Evolutionary conservation across 2,888 invertebrate species (phyloP), one percentile per base, ranked within the genome.

Genomic region (Horisme vitalbata): DNA sequence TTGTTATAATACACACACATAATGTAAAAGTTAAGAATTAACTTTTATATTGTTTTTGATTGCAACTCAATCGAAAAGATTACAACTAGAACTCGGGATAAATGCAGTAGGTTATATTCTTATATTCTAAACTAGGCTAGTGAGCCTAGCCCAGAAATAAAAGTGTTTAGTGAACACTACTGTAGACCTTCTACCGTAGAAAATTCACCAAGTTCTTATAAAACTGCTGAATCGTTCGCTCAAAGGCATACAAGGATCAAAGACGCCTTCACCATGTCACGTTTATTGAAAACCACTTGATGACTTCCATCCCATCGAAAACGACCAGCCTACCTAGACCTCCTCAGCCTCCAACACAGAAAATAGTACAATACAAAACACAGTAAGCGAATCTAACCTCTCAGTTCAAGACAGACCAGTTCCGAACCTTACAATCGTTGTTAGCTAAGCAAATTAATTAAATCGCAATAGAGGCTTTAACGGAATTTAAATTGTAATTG

Each of bases 211-310:
- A n/a, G 15, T 18, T 1, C 38, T 30, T 23, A 14, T 6, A 23
- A 14, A 31, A 39, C 15, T 31, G 23, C 10, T 24, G 11, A 39
- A 31, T 1, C 21, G 15, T 11, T 9, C 9, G 11, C 18, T 3
- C 14, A n/a, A 18, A 32, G 21, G 9, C 14, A 20, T 13, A 15
- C 32, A 33, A 15, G 4, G 18, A 18, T 18, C 18, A 24, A 37
- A 28, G 20, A 32, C 11, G 65, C 56, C 60, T 52, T 38, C 41
- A 51, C 34, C 23, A 37, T 37, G 63, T 66, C 73, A 71, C 67
- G 71, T 64, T 63, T 44, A 57, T 66, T 65, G 60, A 62, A 70
- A 64, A 65, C 57, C 52, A 51, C 60, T 63, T 60, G 58, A 66
- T 67, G 64, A 65, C 64, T 61, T 64, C 61, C 64, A 54, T 53